A percentile compares a stretch with the other conserved stretches of the same genome.
Conservation (phyloP, 2,113 vertebrate species). For the Genyomyrus donnyi region DNA sequence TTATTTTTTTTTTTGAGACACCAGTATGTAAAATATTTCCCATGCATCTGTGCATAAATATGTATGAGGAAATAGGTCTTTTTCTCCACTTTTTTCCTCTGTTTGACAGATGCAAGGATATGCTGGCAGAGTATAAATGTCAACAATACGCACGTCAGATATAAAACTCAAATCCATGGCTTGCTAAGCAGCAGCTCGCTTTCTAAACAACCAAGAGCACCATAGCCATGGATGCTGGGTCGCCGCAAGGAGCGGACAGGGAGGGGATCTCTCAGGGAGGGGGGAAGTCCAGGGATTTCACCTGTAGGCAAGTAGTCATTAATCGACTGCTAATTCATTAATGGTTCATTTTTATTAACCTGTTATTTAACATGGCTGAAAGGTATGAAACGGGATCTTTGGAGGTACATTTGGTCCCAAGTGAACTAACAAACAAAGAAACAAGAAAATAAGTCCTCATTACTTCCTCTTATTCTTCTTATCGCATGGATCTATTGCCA, state of each 20-base stretch:
- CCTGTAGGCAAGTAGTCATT: background rate
- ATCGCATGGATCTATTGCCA: background rate
- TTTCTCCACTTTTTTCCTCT: background rate
- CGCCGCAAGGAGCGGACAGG: background rate
- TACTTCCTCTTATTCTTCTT: background rate
- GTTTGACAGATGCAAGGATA: background rate
- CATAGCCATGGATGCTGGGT: background rate
- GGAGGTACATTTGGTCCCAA: background rate
- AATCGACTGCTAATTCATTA: background rate
- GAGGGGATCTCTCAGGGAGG: background rate
- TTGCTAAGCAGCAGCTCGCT: background rate
- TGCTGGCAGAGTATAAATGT: background rate
- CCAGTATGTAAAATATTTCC: slow-evolving; percentile 10
- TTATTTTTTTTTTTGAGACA: background rate
- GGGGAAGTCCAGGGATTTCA: background rate
- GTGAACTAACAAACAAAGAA: background rate
- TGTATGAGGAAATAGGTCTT: background rate
- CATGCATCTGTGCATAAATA: background rate
- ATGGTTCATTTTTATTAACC: background rate
- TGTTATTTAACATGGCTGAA: background rate
- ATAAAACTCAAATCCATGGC: background rate
- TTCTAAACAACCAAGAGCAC: background rate
- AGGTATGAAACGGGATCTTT: background rate
- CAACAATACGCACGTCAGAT: background rate
- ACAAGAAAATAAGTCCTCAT: background rate